These are phyloP conservation scores for Enteromius radiatus DNA, from an alignment of 2,797 vertebrate genomes.

Conservation along the genomic window DNA sequence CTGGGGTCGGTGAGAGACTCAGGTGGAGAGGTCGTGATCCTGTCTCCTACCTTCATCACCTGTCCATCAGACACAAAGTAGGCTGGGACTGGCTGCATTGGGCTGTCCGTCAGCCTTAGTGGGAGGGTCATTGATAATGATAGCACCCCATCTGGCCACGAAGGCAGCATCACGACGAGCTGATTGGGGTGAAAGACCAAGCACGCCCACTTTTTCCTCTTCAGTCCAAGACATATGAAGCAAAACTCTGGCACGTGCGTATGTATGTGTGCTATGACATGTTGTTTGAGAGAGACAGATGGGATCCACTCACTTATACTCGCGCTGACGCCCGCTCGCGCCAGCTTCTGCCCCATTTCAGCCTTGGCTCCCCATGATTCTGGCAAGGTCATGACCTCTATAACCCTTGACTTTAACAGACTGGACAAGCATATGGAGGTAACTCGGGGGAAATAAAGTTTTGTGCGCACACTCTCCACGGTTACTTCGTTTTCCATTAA, in stretches of 20 bases:
- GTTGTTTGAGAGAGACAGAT: conserved; percentile 62
- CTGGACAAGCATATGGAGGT: conserved; percentile 70
- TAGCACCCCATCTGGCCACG: conserved; percentile 80
- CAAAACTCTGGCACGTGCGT: conserved; percentile 35
- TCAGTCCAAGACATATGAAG: conserved; percentile 40
- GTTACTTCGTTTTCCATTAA: not conserved
- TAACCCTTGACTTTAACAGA: conserved; percentile 68
- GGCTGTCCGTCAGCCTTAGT: conserved; percentile 57
- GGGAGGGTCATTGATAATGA: conserved; percentile 75
- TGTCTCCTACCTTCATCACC: conserved; percentile 60
- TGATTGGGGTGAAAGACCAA: conserved; percentile 63
- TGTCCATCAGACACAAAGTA: conserved; percentile 57
- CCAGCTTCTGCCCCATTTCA: conserved; percentile 24
- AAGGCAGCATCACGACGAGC: conserved; percentile 52
- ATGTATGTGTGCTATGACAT: conserved; percentile 49
- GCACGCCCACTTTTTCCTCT: conserved; percentile 50
- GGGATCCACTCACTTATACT: conserved; percentile 54
- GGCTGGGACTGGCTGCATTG: conserved; percentile 50
- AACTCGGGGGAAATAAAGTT: conserved; percentile 44
- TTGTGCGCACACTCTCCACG: conserved; percentile 53
- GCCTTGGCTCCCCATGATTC: conserved; percentile 60
- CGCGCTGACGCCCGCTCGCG: conserved; percentile 6
- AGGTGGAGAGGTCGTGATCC: conserved; percentile 57
- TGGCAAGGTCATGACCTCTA: conserved; percentile 76
- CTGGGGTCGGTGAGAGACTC: conserved; percentile 48